Percentiles rank a stretch among this genome's conserved stretches.
Conservation (phyloP, 2,113 vertebrate species). For the Ellobius talpinus region DNA sequence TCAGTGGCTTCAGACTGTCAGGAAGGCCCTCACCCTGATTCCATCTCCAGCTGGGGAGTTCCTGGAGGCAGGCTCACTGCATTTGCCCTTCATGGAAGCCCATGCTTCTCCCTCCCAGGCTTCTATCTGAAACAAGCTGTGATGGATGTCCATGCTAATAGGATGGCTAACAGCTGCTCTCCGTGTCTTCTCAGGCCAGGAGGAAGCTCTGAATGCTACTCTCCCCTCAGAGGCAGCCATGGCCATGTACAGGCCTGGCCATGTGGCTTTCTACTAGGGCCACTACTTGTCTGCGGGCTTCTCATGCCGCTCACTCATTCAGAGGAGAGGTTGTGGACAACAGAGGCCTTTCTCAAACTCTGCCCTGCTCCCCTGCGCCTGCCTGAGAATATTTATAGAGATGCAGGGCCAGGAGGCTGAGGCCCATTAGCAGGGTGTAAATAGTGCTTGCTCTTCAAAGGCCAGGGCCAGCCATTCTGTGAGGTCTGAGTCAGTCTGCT, state of each 20-base stretch:
- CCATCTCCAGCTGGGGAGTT: neutral
- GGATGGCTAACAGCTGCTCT: conserved; percentile 75
- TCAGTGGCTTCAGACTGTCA: neutral
- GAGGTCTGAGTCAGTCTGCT: conserved; percentile 69
- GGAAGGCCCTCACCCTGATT: neutral
- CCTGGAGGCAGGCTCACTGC: neutral
- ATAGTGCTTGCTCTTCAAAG: conserved; percentile 79
- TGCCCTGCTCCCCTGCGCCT: neutral
- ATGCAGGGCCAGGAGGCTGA: neutral
- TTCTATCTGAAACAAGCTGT: conserved; percentile 73
- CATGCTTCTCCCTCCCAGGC: conserved; percentile 63
- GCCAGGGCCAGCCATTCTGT: conserved; percentile 58
- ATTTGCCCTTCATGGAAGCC: conserved; percentile 77
- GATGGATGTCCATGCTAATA: conserved; percentile 70
- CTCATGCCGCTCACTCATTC: neutral
- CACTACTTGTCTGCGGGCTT: neutral
- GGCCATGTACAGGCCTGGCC: neutral
- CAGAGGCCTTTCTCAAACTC: neutral
- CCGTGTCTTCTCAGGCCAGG: conserved; percentile 60
- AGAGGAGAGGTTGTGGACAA: neutral
- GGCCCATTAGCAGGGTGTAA: conserved; percentile 77
- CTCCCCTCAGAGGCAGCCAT: neutral
- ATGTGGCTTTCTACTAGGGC: neutral
- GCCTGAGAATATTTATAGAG: conserved; percentile 45
- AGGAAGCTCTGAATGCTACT: neutral